Evolutionary conservation across 2,888 invertebrate genomes (phyloP), one percentile per base, ranked within the genome.

Genomic region (Perizoma affinitatum): DNA sequence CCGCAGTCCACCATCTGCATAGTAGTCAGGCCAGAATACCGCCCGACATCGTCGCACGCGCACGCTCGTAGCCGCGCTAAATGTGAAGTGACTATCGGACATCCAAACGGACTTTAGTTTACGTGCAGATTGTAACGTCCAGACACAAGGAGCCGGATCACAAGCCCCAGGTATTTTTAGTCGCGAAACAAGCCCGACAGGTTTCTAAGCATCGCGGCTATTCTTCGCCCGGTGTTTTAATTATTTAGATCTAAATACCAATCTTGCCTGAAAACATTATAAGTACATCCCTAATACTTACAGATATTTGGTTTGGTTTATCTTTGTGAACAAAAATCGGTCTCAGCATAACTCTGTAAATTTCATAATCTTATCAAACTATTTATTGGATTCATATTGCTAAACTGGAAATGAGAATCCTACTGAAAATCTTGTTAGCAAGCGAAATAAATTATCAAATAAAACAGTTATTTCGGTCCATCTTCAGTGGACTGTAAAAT

Each of bases 161-260:
- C 69, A 61, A 75, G 66, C 72, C 67, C 71, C 78, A 83, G 87
- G 86, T 90, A 90, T 87, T 86, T 88, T 84, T 83, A 87, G 69
- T 68, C 72, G 68, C 65, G 64, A 69, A 70, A 66, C 70, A 62
- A 68, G 67, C 68, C 73, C 64, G 85, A 88, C 88, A 77, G 85
- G 87, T 88, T 88, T 75, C 72, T 73, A 74, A 74, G 73, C 70
- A 79, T 77, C 78, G 83, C 83, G 82, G 85, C 84, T 83, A 78
- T 82, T 70, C 73, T 63, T 34, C 35, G 53, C 42, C 66, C 59
- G 43, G 43, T 34, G 62, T 52, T 55, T 58, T 62, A 58, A 50
- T 62, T 62, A 47, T 40, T 41, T 52, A 48, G 33, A 44, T 22
- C 0, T 6, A 6, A 6, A 42, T 9, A 42, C 7, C n/a, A 6